Evolutionary conservation across 2,113 vertebrate species (phyloP).

Genomic region (Alaudala cheleensis): DNA sequence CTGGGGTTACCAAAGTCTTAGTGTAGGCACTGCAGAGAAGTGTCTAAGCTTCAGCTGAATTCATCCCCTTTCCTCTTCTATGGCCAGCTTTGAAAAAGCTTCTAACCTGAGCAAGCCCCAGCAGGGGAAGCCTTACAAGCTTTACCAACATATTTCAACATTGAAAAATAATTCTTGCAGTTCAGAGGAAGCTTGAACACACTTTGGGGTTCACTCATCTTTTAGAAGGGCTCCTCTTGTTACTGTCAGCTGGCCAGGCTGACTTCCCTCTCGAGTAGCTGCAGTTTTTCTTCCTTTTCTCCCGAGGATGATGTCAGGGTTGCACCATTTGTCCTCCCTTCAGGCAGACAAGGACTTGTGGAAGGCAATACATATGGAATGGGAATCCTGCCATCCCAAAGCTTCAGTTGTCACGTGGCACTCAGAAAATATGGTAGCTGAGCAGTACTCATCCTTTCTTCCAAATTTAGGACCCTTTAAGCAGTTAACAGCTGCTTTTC

Average conservation of each 20-base stretch:
- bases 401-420: neutral
- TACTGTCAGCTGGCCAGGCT: neutral
- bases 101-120: neutral
- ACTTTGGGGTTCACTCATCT: neutral
- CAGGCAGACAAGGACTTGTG: neutral
- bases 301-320: neutral
- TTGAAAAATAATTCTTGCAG: neutral
- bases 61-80: neutral
- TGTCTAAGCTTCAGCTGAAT: neutral
- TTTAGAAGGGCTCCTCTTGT: neutral
- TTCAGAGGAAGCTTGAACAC: neutral
- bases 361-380: neutral
- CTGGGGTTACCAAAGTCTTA: neutral
- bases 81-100: neutral
- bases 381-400: neutral
- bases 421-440: neutral
- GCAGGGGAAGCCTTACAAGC: neutral
- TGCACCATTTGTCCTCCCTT: neutral
- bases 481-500: neutral
- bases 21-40: neutral
- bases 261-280: neutral
- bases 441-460: neutral
- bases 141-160: neutral
- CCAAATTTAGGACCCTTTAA: neutral
- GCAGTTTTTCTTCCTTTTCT: neutral